A percentile compares a stretch with the other conserved stretches of the same genome.
phyloP scores from a whole-genome alignment of 1,140 invertebrate genomes.

The Alviniconcha marisindica region DNA sequence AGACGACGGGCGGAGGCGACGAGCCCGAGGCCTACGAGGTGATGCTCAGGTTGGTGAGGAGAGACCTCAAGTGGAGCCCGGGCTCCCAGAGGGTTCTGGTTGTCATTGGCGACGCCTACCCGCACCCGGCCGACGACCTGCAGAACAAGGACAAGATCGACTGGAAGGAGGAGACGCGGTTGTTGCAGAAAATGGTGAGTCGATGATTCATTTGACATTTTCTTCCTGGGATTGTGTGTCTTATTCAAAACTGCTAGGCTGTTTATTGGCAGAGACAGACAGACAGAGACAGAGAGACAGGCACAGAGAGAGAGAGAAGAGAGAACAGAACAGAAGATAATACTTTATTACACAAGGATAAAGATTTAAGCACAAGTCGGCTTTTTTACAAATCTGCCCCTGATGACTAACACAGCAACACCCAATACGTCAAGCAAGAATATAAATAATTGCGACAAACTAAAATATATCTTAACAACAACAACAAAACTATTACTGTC shows the following conservation, averaged over 20 bases:
- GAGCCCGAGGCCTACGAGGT: conserved; percentile 68
- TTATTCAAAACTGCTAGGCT: too few species aligned
- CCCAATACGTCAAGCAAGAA: too few species aligned
- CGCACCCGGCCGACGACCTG: conserved; percentile 63
- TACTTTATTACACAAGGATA: too few species aligned
- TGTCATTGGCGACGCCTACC: conserved; percentile 70
- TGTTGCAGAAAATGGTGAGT: conserved; percentile 32
- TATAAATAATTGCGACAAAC: too few species aligned
- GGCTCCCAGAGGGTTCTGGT: conserved; percentile 63
- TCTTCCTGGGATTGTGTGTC: neutral
- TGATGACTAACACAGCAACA: too few species aligned
- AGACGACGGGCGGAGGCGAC: conserved; percentile 64
- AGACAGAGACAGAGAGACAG: too few species aligned
- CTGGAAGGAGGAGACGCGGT: conserved; percentile 63
- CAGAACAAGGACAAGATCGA: conserved; percentile 62
- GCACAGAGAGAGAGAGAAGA: neutral
- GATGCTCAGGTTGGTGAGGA: conserved; percentile 48
- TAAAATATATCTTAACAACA: too few species aligned
- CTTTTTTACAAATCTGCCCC: neutral
- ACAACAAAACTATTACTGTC: too few species aligned
- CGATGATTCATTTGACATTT: neutral
- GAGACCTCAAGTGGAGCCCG: conserved; percentile 58
- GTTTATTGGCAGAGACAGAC: too few species aligned
- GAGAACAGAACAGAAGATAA: too few species aligned
- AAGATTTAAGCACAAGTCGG: neutral